Evolutionary conservation across 2,888 invertebrate genomes (phyloP), one percentile per base, ranked within the genome.

Genomic region (Caenorhabditis wallacei): DNA sequence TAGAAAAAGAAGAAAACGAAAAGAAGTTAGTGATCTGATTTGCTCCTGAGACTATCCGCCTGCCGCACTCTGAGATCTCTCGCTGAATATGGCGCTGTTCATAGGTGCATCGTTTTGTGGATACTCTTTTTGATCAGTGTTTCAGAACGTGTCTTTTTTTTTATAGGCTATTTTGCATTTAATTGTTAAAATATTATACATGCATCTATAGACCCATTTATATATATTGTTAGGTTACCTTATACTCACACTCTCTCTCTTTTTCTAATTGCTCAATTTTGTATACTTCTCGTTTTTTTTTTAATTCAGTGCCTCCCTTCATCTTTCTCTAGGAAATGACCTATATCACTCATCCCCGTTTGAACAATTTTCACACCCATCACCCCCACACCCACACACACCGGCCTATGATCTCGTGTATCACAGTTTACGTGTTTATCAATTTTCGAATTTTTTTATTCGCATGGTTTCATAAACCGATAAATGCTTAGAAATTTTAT

Each of bases 381-480:
- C 51, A n/a, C 24, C 57, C 22, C 40, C 48, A n/a, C n/a, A n/a
- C 51, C 13, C 64, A 35, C 37, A 35, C 71, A 80, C 71, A 80
- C 72, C 80, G 80, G 80, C 80, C 24, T 35, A 51, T 68, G 80
- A 80, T 80, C 80, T 80, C 80, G 80, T 80, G 80, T 80, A 80
- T 80, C 72, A 43, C 72, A 72, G 72, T 72, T 72, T 80, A 80
- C 80, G 80, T 80, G 80, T 80, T 61, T 69, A 61, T 76, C 69
- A 69, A 68, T 20, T 59, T 70, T 30, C 30, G 46, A 43, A 30
- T 24, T 51, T 68, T n/a, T n/a, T 37, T 57, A 11, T 26, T 8
- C 22, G 22, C 3, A 61, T 40, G 24, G 37, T 43, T 69, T 54
- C 53, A 3, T 30, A 20, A 68, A 26, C 26, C 51, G 69, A 78